Evolutionary conservation across 2,797 vertebrate genomes (phyloP).

Genomic region (Gallinago stenura): DNA sequence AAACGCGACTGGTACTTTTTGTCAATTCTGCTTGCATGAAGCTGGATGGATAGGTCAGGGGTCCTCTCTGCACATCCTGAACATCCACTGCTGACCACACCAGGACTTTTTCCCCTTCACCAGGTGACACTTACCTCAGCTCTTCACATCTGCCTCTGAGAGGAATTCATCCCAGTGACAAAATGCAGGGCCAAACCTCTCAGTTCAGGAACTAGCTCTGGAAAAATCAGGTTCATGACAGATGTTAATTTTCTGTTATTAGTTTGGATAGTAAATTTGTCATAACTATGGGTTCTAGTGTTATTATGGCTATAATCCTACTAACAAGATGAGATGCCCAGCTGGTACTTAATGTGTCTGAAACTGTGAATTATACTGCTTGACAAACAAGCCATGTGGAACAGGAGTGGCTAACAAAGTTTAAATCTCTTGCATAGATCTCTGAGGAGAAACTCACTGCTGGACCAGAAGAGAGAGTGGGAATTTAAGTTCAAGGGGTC

Average conservation of each 20-base stretch:
- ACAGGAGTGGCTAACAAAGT: neutral
- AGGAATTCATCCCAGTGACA: neutral
- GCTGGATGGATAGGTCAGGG: neutral
- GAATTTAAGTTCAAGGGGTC: neutral
- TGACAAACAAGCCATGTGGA: neutral
- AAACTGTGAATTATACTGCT: conserved; percentile 1
- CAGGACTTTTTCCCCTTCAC: neutral
- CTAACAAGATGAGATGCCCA: conserved; percentile 24
- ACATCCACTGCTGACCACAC: neutral
- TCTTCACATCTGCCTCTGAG: neutral
- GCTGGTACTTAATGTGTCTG: conserved; percentile 9
- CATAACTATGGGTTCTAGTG: neutral
- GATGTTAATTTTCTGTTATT: neutral
- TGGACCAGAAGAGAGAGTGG: neutral
- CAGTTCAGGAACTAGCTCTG: neutral
- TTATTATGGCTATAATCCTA: neutral
- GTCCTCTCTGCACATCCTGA: neutral
- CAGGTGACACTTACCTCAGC: neutral
- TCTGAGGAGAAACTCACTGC: neutral
- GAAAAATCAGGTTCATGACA: neutral
- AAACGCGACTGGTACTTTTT: neutral
- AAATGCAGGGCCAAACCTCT: neutral
- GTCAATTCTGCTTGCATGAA: neutral
- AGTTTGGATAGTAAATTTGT: neutral
- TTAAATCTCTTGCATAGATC: neutral